Percentiles rank a stretch among this genome's conserved stretches.
These are phyloP conservation scores for Icerya purchasi DNA, from an alignment of 2,888 invertebrate genomes.

Conservation along the genomic window DNA sequence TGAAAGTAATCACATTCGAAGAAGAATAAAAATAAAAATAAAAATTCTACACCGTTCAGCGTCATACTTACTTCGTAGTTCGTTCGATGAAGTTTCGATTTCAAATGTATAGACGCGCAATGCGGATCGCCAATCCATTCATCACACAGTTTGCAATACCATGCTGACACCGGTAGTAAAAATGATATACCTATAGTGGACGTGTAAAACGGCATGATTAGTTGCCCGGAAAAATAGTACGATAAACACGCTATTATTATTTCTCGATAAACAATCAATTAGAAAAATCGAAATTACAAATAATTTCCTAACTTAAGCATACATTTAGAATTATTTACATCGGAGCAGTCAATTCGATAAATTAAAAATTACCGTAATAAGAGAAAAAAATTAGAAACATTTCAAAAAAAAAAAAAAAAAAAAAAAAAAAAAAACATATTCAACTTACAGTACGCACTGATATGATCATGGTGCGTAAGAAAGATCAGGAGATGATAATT, in stretches of 20 bases:
- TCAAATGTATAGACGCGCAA: slow-evolving; percentile 67
- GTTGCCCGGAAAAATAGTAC: too few species aligned
- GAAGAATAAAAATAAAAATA: too few species aligned
- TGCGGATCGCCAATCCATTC: slow-evolving; percentile 74
- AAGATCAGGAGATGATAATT: too few species aligned
- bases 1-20: too few species aligned
- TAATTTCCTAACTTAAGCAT: too few species aligned
- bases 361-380: background rate
- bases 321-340: background rate
- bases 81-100: slow-evolving; percentile 53
- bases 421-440: slow-evolving; percentile 1
- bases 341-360: too few species aligned
- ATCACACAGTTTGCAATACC: slow-evolving; percentile 76
- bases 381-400: background rate
- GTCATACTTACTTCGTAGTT: slow-evolving; percentile 52
- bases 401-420: background rate
- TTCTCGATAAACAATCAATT: too few species aligned
- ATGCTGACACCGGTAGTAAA: slow-evolving; percentile 65
- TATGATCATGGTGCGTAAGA: background rate
- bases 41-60: too few species aligned
- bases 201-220: too few species aligned
- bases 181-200: slow-evolving; percentile 51
- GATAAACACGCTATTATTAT: too few species aligned
- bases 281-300: too few species aligned
- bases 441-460: background rate